Base-by-base conservation (phyloP, 2,113 vertebrate species). In the Carlito syrichta region DNA sequence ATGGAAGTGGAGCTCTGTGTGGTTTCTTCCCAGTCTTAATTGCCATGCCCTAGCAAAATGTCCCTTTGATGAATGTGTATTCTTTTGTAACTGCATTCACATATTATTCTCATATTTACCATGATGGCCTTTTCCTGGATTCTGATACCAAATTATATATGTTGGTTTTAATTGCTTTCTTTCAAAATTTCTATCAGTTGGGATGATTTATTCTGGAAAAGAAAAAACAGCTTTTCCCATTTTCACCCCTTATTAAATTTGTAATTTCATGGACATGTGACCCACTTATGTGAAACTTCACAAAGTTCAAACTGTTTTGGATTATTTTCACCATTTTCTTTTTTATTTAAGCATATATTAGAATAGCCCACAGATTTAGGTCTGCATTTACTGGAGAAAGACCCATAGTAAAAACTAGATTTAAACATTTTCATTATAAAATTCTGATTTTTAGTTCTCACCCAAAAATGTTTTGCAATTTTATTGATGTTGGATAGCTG, bases 11-110 rank as follows among this genome's bases (percentile, higher is more conserved):
- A 88, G 58, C 9, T 85, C 20, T 88, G 52, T 77, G 52, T 68
- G 43, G 6, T 96, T 98, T 97, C 96, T 97, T 95, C 40, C 60
- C 91, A 94, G 27, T 66, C 56, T 96, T 92, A 60, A 97, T 92
- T 92, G 66, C 17, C 79, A 2, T 60, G 23, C 19, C n/a, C 63
- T 66, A n/a, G 77, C 50, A 73, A 91, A 60, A 76, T n/a, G 78
- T 85, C 74, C 76, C 71, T 86, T 82, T 94, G 86, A 56, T 32
- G 60, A 56, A 38, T 83, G 40, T 76, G 32, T 91, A 30, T 40
- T 48, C 68, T 89, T 94, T 79, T 86, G 20, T n/a, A 83, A 88
- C 52, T 71, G 63, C 84, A 40, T 84, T 95, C 63, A 73, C 25
- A 71, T 32, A 58, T 56, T 89, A 71, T 52, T 76, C 35, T 93